These are phyloP conservation scores for Stenichneumon culpator DNA, from an alignment of 2,888 invertebrate genomes.

Conservation along the genomic window DNA sequence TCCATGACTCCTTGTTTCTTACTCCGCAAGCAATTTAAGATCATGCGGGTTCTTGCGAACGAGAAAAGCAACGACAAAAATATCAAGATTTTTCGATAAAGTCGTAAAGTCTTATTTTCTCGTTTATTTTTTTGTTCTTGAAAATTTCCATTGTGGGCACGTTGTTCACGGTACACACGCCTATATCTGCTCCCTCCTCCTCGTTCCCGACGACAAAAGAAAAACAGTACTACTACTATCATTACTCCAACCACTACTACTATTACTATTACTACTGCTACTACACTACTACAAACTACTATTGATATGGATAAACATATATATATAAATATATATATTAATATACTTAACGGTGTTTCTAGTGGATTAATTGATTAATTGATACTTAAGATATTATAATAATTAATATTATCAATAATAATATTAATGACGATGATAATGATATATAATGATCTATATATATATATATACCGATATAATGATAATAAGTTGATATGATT, in stretches of 20 bases:
- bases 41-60: neutral
- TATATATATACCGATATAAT: slow-evolving; percentile 78
- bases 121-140: neutral
- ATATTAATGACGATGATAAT: slow-evolving; percentile 78
- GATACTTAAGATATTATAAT: slow-evolving; percentile 82
- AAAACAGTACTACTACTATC: slow-evolving; percentile 72
- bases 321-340: slow-evolving; percentile 73
- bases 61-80: neutral
- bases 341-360: slow-evolving; percentile 84
- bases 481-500: slow-evolving; percentile 83
- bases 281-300: slow-evolving; percentile 71
- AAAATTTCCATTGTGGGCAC: slow-evolving; percentile 18
- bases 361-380: slow-evolving; percentile 83
- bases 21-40: neutral
- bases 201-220: slow-evolving; percentile 75
- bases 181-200: slow-evolving; percentile 64
- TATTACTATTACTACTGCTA: slow-evolving; percentile 68
- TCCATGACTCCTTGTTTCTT: slow-evolving; percentile 16
- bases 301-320: slow-evolving; percentile 62
- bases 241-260: slow-evolving; percentile 71
- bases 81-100: neutral
- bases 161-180: slow-evolving; percentile 13
- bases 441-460: slow-evolving; percentile 72
- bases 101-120: neutral
- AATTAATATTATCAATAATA: slow-evolving; percentile 80